Percentiles rank a stretch among this genome's conserved stretches.
phyloP scores from a whole-genome alignment of 2,888 invertebrate genomes.

The Drosophila melanosoma region DNA sequence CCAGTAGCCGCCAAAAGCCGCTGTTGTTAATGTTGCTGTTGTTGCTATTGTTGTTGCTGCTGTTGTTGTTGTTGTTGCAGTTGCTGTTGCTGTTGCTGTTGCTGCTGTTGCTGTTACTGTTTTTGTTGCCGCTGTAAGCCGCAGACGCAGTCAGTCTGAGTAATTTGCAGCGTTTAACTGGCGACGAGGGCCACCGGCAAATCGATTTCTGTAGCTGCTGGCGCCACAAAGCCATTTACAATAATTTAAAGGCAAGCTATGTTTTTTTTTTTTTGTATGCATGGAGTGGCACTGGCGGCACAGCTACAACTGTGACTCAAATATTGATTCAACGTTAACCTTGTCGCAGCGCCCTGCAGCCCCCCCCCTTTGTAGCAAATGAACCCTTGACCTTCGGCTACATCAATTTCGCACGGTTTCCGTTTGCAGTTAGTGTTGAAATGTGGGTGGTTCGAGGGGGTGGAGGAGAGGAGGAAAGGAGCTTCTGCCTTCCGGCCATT shows the following conservation, averaged over 20 bases:
- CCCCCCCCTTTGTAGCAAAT: neutral
- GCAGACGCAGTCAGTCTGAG: slow-evolving; percentile 38
- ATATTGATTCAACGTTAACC: slow-evolving; percentile 58
- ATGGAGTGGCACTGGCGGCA: neutral
- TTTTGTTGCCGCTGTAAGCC: slow-evolving; percentile 15
- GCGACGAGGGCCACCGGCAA: slow-evolving; percentile 72
- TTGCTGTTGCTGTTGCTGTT: slow-evolving; percentile 5
- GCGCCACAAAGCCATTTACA: slow-evolving; percentile 75
- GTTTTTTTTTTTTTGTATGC: no score
- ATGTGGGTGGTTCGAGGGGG: neutral
- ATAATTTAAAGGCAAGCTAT: slow-evolving; percentile 67
- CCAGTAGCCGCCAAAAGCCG: slow-evolving; percentile 66
- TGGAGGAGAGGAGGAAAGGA: neutral
- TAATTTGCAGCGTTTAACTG: slow-evolving; percentile 78
- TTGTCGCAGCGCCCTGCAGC: slow-evolving; percentile 19
- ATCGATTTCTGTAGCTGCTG: slow-evolving; percentile 73
- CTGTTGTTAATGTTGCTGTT: slow-evolving; percentile 2
- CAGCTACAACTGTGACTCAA: slow-evolving; percentile 41
- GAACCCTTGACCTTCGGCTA: slow-evolving; percentile 40
- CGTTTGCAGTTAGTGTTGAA: slow-evolving; percentile 18
- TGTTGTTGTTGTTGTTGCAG: neutral
- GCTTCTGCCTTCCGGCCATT: slow-evolving; percentile 33
- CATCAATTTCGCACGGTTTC: slow-evolving; percentile 51
- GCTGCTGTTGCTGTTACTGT: slow-evolving; percentile 8
- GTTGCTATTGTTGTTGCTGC: neutral